These are phyloP conservation scores for Parauchenoglanis punctatus DNA, from an alignment of 2,797 vertebrate species.

Conservation along the genomic window DNA sequence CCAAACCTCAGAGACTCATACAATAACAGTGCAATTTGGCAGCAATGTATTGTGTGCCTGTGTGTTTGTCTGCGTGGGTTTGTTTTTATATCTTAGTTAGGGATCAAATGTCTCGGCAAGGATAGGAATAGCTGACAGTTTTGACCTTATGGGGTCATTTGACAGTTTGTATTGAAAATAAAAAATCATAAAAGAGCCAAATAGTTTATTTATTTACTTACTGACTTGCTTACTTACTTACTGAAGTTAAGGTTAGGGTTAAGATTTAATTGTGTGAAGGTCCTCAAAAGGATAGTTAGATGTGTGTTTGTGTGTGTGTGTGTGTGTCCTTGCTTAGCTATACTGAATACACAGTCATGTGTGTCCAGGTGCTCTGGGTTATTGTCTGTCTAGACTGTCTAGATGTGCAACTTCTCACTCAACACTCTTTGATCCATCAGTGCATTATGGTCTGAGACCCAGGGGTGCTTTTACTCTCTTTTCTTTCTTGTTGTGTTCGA, in stretches of 20 bases:
- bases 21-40: background rate
- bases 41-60: background rate
- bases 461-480: slow-evolving; percentile 27
- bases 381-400: slow-evolving; percentile 44
- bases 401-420: slow-evolving; percentile 19
- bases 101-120: background rate
- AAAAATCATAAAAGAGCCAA: background rate
- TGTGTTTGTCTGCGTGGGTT: background rate
- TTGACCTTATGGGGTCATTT: background rate
- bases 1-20: slow-evolving; percentile 11
- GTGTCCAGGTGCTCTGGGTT: slow-evolving; percentile 32
- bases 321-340: slow-evolving; percentile 7
- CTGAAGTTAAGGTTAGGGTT: background rate
- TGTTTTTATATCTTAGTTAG: background rate
- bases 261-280: background rate
- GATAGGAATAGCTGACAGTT: background rate
- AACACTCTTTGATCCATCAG: slow-evolving; percentile 36
- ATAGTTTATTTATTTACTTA: background rate
- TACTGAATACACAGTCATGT: slow-evolving; percentile 1
- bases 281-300: background rate
- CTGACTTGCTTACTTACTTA: background rate
- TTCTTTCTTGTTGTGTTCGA: slow-evolving; percentile 27
- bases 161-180: background rate
- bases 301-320: background rate
- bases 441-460: slow-evolving; percentile 23